These are phyloP conservation scores for Ochropleura plecta DNA, from an alignment of 2,888 invertebrate genomes.

Conservation along the genomic window DNA sequence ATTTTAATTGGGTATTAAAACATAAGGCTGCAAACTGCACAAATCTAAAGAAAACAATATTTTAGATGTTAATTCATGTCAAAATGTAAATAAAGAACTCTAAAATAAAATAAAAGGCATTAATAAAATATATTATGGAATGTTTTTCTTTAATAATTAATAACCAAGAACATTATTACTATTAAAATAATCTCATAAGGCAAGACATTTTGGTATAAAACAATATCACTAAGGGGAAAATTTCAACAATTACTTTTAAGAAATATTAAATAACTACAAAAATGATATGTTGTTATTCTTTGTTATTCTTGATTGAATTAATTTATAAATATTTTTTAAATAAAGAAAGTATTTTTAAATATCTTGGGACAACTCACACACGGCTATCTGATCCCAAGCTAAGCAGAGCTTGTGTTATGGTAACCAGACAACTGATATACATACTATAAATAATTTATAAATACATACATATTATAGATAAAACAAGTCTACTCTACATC, in stretches of 20 bases:
- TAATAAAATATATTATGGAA: slow-evolving; percentile 53
- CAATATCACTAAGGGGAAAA: slow-evolving; percentile 58
- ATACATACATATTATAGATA: no score
- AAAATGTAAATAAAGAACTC: slow-evolving; percentile 23
- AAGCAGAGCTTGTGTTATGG: no score
- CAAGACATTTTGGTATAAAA: slow-evolving; percentile 68
- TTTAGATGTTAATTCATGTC: slow-evolving; percentile 10
- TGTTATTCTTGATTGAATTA: slow-evolving; percentile 83
- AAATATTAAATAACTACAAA: slow-evolving; percentile 61
- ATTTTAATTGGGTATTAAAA: slow-evolving; percentile 28
- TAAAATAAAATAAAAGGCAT: slow-evolving; percentile 30
- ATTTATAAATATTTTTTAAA: slow-evolving; percentile 55
- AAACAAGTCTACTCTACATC: slow-evolving; percentile 74
- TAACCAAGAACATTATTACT: slow-evolving; percentile 45
- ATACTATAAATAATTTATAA: no score
- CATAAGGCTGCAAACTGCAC: slow-evolving; percentile 21
- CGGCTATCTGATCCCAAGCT: no score
- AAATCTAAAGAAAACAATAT: not conserved
- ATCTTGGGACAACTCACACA: no score
- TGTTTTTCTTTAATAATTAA: slow-evolving; percentile 47
- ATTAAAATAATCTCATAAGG: slow-evolving; percentile 65
- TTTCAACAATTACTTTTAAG: slow-evolving; percentile 42
- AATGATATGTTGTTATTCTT: slow-evolving; percentile 88
- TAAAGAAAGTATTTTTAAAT: slow-evolving; percentile 60
- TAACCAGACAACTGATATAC: no score